phyloP scores from a whole-genome alignment of 2,888 invertebrate genomes.

The Margaritifera margaritifera region DNA sequence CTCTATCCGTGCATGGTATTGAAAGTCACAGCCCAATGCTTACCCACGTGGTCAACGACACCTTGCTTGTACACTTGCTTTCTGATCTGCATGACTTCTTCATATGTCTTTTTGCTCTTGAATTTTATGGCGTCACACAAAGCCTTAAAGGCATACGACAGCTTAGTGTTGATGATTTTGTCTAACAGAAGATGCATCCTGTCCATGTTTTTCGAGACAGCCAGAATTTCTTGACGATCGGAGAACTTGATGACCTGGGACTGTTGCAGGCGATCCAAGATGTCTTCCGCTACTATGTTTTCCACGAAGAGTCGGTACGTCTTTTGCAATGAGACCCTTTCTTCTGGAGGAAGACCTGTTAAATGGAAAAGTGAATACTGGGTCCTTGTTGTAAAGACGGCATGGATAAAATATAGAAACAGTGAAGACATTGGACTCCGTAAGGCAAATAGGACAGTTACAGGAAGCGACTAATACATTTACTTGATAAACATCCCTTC shows the following conservation, averaged over 20 bases:
- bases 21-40: constrained; percentile 6
- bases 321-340: constrained; percentile 55
- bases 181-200: constrained; percentile 61
- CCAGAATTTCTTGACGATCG: constrained; percentile 60
- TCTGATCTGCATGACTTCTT: constrained; percentile 53
- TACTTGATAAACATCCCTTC: too few relatives aligned
- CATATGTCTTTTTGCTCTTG: constrained; percentile 61
- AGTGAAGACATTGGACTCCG: too few relatives aligned
- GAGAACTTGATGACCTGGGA: constrained; percentile 63
- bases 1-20: too few relatives aligned
- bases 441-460: too few relatives aligned
- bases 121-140: constrained; percentile 64
- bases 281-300: constrained; percentile 61
- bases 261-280: constrained; percentile 64
- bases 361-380: not conserved
- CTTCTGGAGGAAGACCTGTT: constrained; percentile 61
- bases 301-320: constrained; percentile 60
- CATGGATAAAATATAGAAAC: too few relatives aligned
- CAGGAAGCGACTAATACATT: too few relatives aligned
- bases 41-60: constrained; percentile 50
- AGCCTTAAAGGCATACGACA: constrained; percentile 52
- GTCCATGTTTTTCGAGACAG: constrained; percentile 51
- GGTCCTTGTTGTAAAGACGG: too few relatives aligned
- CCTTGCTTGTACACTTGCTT: constrained; percentile 58
- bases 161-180: constrained; percentile 52